Evolutionary conservation across 2,888 invertebrate species (phyloP), one percentile per base, ranked within the genome.

Genomic region (Dinocampus coccinellae): DNA sequence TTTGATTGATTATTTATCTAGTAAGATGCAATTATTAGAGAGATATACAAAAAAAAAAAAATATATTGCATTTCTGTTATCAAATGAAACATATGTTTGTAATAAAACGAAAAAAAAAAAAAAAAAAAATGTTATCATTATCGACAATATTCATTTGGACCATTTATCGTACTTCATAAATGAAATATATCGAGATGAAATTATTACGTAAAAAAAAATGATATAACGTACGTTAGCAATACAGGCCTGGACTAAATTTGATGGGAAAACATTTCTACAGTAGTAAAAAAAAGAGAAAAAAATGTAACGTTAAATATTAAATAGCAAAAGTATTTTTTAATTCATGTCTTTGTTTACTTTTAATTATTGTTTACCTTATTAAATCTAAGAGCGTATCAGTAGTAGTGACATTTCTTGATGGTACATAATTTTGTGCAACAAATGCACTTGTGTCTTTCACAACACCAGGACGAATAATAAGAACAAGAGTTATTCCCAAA

Each of bases 371-470:
- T 82, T 85, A 93, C 93, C 92, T 90, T 74, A 93, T 87, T 69
- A 94, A 89, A 88, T 94, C 94, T 81, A 94, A 88, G 63, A 94
- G 88, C 0, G 93, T 93, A 82, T 94, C 94, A 0, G 89, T 90
- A 0, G 93, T 92, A 36, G 92, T 91, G 20, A 90, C 88, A 75
- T 90, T 89, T 73, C 91, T 86, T 10, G 84, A 73, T 36, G 79
- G 76, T 6, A 79, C 34, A 33, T 77, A 76, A 6, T 70, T 77
- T 9, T 74, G 73, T n/a, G 61, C 70, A 16, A 61, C 61, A 11
- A 76, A 71, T 2, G 74, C 64, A 39, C 80, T 73, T 76, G 84
- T 75, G 9, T 76, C 78, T n/a, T 69, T 78, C 2, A 83, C 81
- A 4, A 83, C 84, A 9, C 91, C 94, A 0, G 94, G 94, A 77